Evolutionary conservation across 1,140 invertebrate species (phyloP).

Genomic region (Lepidurus apus): DNA sequence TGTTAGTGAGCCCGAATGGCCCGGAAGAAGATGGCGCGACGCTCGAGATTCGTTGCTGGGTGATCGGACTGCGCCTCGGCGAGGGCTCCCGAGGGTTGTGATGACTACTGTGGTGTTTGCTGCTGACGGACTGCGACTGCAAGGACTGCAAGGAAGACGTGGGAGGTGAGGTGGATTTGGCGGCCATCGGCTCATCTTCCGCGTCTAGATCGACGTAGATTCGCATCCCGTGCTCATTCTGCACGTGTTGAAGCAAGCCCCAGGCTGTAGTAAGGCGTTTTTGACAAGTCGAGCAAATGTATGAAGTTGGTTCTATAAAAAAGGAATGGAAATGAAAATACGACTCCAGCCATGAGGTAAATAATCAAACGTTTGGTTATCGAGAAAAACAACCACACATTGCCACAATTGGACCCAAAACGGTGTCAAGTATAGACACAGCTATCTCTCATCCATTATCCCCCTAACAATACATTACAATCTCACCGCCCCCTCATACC

Average conservation of each 20-base stretch:
- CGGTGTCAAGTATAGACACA: conserved; percentile 18
- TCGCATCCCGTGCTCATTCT: conserved; percentile 86
- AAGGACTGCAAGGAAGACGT: conserved; percentile 43
- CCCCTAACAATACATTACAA: conserved; percentile 19
- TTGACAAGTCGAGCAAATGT: conserved; percentile 91
- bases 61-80: conserved; percentile 49
- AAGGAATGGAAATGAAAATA: conserved; percentile 35
- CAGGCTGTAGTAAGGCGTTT: conserved; percentile 83
- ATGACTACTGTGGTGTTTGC: conserved; percentile 45
- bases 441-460: background rate
- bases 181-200: conserved; percentile 27
- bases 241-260: conserved; percentile 88
- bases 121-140: conserved; percentile 51
- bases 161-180: conserved; percentile 36
- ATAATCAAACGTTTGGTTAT: background rate
- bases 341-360: background rate
- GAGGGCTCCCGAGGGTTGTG: conserved; percentile 48
- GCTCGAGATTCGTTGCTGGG: conserved; percentile 37
- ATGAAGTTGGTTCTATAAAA: conserved; percentile 87
- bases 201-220: conserved; percentile 67
- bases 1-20: background rate
- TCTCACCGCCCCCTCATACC: background rate
- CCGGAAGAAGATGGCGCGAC: background rate
- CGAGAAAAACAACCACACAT: background rate
- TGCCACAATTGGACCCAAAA: conserved; percentile 10